These are phyloP conservation scores for Marasmarcha lunaedactyla DNA, from an alignment of 2,888 invertebrate species.

Conservation along the genomic window DNA sequence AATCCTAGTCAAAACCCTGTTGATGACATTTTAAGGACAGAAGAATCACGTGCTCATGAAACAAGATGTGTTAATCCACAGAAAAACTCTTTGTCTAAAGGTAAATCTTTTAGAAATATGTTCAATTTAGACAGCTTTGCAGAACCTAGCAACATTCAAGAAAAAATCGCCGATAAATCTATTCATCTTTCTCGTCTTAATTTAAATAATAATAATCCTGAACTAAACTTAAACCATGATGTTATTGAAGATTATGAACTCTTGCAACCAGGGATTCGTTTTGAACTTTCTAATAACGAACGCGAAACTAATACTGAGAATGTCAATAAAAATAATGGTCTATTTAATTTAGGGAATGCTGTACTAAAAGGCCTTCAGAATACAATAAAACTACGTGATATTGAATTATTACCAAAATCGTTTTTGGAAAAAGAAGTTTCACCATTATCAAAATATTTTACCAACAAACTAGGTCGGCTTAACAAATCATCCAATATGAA, in stretches of 20 bases:
- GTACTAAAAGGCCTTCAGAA: constrained; percentile 20
- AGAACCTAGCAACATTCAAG: neutral
- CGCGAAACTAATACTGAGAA: too few relatives aligned
- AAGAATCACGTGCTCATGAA: constrained; percentile 37
- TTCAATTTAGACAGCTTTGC: neutral
- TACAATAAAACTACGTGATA: constrained; percentile 34
- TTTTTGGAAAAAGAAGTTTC: constrained; percentile 1
- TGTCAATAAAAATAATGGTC: too few relatives aligned
- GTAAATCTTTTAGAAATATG: neutral
- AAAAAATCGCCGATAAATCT: neutral
- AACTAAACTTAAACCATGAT: too few relatives aligned
- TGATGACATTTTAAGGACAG: constrained; percentile 23
- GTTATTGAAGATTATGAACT: too few relatives aligned
- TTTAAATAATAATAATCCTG: too few relatives aligned
- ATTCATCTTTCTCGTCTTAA: neutral
- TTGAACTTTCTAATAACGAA: too few relatives aligned
- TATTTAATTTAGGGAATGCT: constrained; percentile 9
- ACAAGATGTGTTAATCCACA: constrained; percentile 30
- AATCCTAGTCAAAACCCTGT: constrained; percentile 13
- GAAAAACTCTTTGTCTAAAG: neutral
- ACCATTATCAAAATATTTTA: neutral
- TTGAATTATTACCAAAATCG: constrained; percentile 21
- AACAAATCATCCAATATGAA: too few relatives aligned
- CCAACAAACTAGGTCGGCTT: neutral
- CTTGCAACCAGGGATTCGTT: too few relatives aligned